Evolutionary conservation across 64 coral and sea anemone genomes (phyloP).

Genomic region (Pachyseris speciosa): DNA sequence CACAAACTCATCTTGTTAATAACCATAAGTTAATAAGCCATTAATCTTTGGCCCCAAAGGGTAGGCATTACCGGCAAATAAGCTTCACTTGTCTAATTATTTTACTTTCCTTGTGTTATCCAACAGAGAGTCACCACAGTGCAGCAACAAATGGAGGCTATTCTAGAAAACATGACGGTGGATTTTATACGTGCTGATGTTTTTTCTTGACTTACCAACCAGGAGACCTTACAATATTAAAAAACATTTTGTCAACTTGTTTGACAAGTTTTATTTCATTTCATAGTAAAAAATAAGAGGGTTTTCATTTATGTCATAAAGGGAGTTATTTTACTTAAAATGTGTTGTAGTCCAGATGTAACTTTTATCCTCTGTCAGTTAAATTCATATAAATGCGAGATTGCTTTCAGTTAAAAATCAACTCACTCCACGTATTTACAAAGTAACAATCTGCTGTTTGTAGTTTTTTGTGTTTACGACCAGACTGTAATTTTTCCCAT

Average conservation of each 20-base stretch:
- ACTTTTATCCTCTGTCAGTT: neutral
- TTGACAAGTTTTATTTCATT: neutral
- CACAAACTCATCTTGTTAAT: too few relatives aligned
- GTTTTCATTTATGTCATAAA: neutral
- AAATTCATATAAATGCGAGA: too few relatives aligned
- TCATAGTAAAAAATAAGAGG: neutral
- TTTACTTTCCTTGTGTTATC: neutral
- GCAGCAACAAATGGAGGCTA: slow-evolving; percentile 98
- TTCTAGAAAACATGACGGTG: slow-evolving; percentile 96
- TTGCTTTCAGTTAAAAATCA: too few relatives aligned
- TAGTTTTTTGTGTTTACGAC: too few relatives aligned
- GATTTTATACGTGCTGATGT: slow-evolving; percentile 93
- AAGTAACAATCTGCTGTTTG: too few relatives aligned
- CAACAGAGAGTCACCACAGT: slow-evolving; percentile 98
- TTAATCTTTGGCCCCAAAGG: too few relatives aligned
- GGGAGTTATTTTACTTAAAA: neutral
- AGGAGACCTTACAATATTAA: too few relatives aligned
- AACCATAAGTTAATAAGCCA: too few relatives aligned
- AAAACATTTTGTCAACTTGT: slow-evolving; percentile 8
- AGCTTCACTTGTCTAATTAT: neutral
- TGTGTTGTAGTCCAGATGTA: neutral
- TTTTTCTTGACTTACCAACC: neutral
- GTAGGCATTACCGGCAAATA: too few relatives aligned
- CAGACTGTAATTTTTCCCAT: too few relatives aligned
- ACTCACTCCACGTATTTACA: too few relatives aligned